Base-by-base conservation (phyloP, 2,113 vertebrate species). In the Oncorhynchus mykiss region DNA sequence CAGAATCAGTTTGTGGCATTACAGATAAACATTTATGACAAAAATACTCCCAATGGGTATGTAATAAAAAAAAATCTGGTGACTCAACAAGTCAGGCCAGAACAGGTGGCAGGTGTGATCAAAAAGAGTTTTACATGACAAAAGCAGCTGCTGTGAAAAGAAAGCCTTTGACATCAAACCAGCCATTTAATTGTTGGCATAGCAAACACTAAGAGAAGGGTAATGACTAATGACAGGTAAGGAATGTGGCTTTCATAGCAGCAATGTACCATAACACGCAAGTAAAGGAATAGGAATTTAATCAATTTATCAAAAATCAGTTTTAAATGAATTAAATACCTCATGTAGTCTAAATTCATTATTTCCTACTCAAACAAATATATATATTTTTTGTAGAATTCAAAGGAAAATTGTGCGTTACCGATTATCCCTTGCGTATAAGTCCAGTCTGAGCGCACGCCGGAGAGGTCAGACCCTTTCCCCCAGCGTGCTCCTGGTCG, bases 101-200 rank as follows among this genome's bases (percentile, higher is more conserved):
- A 70, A 65, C 84, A 84, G 84, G 74, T 84, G 85, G 81, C 88
- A 88, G 84, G 89, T 88, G 91, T 67, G 79, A 66, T 80, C 74
- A 2, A 20, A 22, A n/a, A 57, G 29, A n/a, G 73, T 45, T 39
- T 75, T 67, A 54, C 39, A 67, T 31, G 74, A 72, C 74, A 51
- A 73, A 70, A 81, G 75, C 71, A 57, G 31, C 75, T 22, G 25
- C 87, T 24, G 79, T 84, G 64, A 86, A 88, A 80, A 77, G 51
- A 79, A 82, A 71, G 75, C 77, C 59, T 4, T 45, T 45, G 57
- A 60, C 48, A 70, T 60, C 51, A 60, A 82, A 86, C 16, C 78
- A 78, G 69, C 66, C 73, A 16, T 67, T 25, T 75, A 79, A 69
- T 72, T 88, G 88, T 88, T 82, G 80, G 71, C 84, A 76, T 69